A percentile compares a stretch with the other conserved stretches of the same genome.
phyloP scores from a whole-genome alignment of 2,888 invertebrate genomes.

The Nomada fucata region DNA sequence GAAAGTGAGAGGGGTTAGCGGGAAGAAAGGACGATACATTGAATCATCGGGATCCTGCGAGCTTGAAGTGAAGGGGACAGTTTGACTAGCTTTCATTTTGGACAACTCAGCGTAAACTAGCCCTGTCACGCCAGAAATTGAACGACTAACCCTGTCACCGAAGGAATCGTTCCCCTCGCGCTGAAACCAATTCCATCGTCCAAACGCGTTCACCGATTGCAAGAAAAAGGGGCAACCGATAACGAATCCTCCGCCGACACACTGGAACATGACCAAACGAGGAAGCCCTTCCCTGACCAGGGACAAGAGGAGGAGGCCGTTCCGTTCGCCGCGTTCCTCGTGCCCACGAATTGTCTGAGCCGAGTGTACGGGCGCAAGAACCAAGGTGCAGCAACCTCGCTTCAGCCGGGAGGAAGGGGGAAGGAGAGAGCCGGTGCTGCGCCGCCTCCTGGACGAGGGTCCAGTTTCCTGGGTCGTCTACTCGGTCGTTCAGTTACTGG shows the following conservation, averaged over 20 bases:
- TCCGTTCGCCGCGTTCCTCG: constrained; percentile 39
- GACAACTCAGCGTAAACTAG: no score
- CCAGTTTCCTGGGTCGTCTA: constrained; percentile 73
- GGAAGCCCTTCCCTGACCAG: constrained; percentile 44
- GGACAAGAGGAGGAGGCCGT: constrained; percentile 22
- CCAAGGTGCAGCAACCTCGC: constrained; percentile 77
- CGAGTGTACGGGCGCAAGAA: constrained; percentile 70
- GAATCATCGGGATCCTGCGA: no score
- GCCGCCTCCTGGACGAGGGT: constrained; percentile 68
- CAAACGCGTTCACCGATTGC: no score
- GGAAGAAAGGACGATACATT: no score
- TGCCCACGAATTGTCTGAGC: constrained; percentile 54
- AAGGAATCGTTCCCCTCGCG: no score
- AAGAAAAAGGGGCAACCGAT: no score
- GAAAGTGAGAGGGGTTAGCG: no score
- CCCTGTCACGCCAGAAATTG: no score
- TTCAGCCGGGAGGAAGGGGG: constrained; percentile 45
- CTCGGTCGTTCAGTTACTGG: constrained; percentile 70
- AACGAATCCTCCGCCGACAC: neutral
- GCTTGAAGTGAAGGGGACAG: no score
- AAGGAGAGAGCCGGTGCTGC: constrained; percentile 54
- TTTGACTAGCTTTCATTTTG: no score
- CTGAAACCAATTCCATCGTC: no score
- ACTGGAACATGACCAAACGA: constrained; percentile 17
- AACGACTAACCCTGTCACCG: no score